Evolutionary conservation across 2,888 invertebrate genomes (phyloP), one percentile per base, ranked within the genome.

Genomic region (Ophion slaviceki): DNA sequence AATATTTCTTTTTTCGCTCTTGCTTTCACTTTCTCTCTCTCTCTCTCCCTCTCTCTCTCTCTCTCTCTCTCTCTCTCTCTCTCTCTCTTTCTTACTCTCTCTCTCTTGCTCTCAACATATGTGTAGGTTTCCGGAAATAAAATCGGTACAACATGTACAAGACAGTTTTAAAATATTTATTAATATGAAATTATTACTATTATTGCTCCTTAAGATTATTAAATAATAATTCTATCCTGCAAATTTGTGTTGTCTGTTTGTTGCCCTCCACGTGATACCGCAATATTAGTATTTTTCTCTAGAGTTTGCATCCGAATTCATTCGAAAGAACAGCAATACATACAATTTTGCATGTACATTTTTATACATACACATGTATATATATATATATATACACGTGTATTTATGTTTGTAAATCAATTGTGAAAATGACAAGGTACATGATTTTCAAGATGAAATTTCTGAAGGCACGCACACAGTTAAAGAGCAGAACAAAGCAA

Each of bases 111-210:
- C 14, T 62, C 32, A n/a, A 32, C 61, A 66, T 66, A 66, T 36
- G 67, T 59, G 87, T 71, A 88, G 88, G 88, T 89, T 82, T 85
- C 82, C 86, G 87, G 89, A 90, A 91, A 91, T 91, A 90, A 71
- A 91, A 90, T 91, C 86, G 87, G 86, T 89, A 90, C 89, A 90
- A 89, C 89, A 88, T 89, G 86, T 88, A 89, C 89, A 89, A 90
- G 89, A 86, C 90, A 91, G 88, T 89, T 93, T 93, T 90, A 92
- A 92, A 92, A 92, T 92, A 92, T 93, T 93, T 93, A 93, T 93
- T 93, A 92, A 92, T 93, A 92, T 87, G 93, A 93, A 93, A 92
- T 92, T 93, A 92, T 92, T 92, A 90, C 91, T 93, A 92, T 92
- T 93, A 92, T 92, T 92, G 93, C 92, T 92, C 88, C 91, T 92